Evolutionary conservation across 1,140 invertebrate species (phyloP), one percentile per base, ranked within the genome.

Genomic region (Aphelenchoides fujianensis): DNA sequence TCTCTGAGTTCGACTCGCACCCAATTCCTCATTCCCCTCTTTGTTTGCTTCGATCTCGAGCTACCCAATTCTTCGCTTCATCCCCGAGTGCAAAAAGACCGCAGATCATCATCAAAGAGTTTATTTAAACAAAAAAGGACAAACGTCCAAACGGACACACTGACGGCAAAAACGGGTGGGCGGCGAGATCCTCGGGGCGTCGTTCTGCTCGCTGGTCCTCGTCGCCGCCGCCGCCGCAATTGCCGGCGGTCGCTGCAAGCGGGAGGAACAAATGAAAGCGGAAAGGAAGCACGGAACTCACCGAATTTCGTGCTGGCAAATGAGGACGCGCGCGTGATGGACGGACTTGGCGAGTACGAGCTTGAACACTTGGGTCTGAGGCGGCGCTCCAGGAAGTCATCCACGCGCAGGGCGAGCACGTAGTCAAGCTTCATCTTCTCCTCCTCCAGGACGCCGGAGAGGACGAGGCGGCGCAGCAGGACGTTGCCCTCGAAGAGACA

Each of bases 351-450:
- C 96, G n/a, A n/a, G n/a, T n/a, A n/a, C n/a, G n/a, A n/a, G n/a
- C n/a, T n/a, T 98, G 89, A 98, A 98, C 32, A 99, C 96, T 87
- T 98, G 96, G 1, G 97, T 99, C 87, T 99, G 96, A 99, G 90
- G 86, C 97, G 91, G 74, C 96, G 90, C 87, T 98, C 95, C 88
- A 99, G 91, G 89, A 99, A 99, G 89, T 99, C 95, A 88, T 99
- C 96, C 82, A 97, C 92, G 87, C 95, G 93, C 68, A 99, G 88
- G 89, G 95, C 95, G 82, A 99, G 89, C 73, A 99, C 96, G 81
- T 98, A 98, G 98, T 99, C 97, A 79, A 99, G 92, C 87, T 98
- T 98, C 97, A 99, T 99, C 80, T 92, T 90, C 63, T 89, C 89
- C 85, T 98, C 96, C 83, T 96, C 93, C 81, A 99, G 88, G 32